Evolutionary conservation across 2,888 invertebrate genomes (phyloP).

Genomic region (Dicyrtomina minuta): DNA sequence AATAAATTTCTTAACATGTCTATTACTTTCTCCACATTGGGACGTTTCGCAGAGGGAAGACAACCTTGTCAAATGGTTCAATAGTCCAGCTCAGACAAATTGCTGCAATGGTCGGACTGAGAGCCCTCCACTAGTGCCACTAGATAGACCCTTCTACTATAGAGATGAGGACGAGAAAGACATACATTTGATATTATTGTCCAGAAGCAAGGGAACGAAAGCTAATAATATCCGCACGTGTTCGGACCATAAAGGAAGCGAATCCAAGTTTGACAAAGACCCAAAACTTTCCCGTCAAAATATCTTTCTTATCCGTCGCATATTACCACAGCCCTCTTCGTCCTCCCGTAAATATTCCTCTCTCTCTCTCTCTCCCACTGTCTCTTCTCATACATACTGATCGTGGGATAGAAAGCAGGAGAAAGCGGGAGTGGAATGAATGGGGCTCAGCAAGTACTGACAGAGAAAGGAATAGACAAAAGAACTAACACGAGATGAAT

Average conservation of each 20-base stretch:
- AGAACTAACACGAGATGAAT: conserved; percentile 8
- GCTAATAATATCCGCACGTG: conserved; percentile 24
- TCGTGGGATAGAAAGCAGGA: not conserved
- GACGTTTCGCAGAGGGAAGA: too few relatives aligned
- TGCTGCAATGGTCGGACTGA: too few relatives aligned
- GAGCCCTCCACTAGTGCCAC: too few relatives aligned
- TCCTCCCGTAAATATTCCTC: conserved; percentile 4
- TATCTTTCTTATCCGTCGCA: conserved; percentile 1
- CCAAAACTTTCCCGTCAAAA: conserved; percentile 22
- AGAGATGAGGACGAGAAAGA: too few relatives aligned
- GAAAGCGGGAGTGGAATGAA: not conserved
- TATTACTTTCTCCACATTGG: too few relatives aligned
- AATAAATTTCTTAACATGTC: too few relatives aligned
- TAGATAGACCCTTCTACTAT: too few relatives aligned
- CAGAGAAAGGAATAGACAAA: conserved; percentile 18
- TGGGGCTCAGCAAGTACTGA: conserved; percentile 1
- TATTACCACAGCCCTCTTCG: not conserved
- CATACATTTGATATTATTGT: too few relatives aligned
- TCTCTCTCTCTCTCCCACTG: not conserved
- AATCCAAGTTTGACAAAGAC: conserved; percentile 34
- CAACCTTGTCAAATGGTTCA: too few relatives aligned
- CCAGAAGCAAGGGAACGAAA: too few relatives aligned
- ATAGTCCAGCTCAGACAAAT: too few relatives aligned
- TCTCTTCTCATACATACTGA: not conserved
- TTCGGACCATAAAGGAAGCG: conserved; percentile 29